phyloP scores from a whole-genome alignment of 2,888 invertebrate species.

The Odontocerum albicorne region DNA sequence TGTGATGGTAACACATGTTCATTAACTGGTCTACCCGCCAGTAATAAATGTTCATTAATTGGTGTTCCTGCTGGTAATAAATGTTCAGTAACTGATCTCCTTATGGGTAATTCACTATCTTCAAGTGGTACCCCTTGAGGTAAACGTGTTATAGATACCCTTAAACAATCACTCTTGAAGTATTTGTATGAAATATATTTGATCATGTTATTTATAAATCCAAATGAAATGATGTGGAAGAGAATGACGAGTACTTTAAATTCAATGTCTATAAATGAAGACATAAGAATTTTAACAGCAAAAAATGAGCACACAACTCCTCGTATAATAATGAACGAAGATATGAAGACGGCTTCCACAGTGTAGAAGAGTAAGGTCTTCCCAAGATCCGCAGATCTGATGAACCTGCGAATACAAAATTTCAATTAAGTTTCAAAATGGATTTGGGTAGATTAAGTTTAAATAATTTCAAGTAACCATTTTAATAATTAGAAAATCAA shows the following conservation, averaged over 20 bases:
- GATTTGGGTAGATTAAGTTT: neutral
- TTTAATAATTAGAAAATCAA: no score
- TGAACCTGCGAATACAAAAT: conserved; percentile 46
- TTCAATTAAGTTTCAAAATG: neutral
- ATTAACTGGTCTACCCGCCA: no score
- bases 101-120: no score
- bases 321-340: conserved; percentile 53
- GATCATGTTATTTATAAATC: conserved; percentile 51
- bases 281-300: conserved; percentile 47
- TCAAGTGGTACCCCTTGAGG: no score
- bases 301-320: conserved; percentile 57
- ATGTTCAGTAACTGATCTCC: no score
- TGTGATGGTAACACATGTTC: no score
- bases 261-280: conserved; percentile 48
- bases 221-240: conserved; percentile 51
- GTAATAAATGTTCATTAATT: no score
- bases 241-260: conserved; percentile 47
- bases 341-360: conserved; percentile 56
- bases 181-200: conserved; percentile 51
- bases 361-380: conserved; percentile 48
- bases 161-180: no score
- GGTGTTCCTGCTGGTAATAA: no score
- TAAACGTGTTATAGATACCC: no score
- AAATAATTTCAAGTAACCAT: no score
- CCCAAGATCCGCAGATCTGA: conserved; percentile 54